These are phyloP conservation scores for Cephonodes hylas DNA, from an alignment of 2,888 invertebrate species.

Conservation along the genomic window DNA sequence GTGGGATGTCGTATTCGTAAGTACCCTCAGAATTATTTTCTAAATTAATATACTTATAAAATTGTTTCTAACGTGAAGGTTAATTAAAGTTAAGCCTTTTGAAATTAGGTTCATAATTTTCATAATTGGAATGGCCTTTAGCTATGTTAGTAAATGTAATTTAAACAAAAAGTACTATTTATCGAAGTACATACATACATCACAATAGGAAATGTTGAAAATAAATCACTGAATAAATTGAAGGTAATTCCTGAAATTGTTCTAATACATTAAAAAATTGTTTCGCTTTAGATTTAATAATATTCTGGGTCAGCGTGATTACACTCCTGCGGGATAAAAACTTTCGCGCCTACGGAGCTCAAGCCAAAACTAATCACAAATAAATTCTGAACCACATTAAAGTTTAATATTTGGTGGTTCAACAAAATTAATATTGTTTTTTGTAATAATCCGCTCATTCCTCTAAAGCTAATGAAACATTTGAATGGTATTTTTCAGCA, in stretches of 20 bases:
- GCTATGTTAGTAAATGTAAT: no score
- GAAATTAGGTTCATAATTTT: no score
- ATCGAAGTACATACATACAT: no score
- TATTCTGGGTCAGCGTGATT: neutral
- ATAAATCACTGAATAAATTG: neutral
- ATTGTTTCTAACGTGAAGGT: no score
- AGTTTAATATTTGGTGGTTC: neutral
- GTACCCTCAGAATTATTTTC: conserved; percentile 26
- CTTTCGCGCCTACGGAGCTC: neutral
- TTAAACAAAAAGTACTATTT: no score
- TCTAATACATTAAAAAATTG: neutral
- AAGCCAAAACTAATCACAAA: neutral
- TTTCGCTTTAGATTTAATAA: neutral
- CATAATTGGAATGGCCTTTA: neutral
- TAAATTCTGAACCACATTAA: neutral
- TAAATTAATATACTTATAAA: neutral
- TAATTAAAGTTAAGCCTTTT: no score
- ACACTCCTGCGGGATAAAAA: neutral
- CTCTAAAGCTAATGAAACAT: no score
- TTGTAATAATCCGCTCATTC: neutral
- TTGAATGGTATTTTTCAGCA: no score
- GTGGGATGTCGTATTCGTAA: conserved; percentile 83
- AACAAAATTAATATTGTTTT: neutral
- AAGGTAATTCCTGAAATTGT: neutral
- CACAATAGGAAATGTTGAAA: no score